Evolutionary conservation across 2,797 vertebrate genomes (phyloP), one percentile per base, ranked within the genome.

Genomic region (Tiaroga cobitis): DNA sequence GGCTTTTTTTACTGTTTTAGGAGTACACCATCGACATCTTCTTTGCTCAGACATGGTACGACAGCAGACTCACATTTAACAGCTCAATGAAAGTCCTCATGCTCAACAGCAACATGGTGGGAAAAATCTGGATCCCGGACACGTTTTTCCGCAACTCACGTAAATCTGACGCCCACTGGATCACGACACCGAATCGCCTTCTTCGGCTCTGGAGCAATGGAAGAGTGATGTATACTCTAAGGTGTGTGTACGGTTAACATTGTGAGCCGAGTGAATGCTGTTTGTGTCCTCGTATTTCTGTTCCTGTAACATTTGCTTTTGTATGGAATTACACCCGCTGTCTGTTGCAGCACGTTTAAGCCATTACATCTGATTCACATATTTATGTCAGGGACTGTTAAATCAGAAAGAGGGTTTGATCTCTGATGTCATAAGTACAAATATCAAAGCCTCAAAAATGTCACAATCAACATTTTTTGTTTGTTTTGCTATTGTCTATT

Each of bases 21-120:
- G 95, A 96, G 85, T 99, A 99, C 89, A 98, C 98, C 74, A 99
- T 99, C 84, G 98, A 99, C 90, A 99, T 99, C 90, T 99, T 99
- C 94, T 99, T 99, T 90, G 97, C 97, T 69, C 98, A 99, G 92
- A 98, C 97, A 1, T 99, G 98, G 98, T 97, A 97, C 86, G 98
- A 99, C 92, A 97, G 98, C 89, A 95, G 98, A 13, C 95, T 99
- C 81, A 98, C 96, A 91, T 99, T 98, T 92, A 99, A 98, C 90
- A 98, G 98, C 91, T 96, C 96, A 5, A 97, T 98, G 96, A 98
- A 99, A 90, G 94, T 97, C 29, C 96, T 99, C 24, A 97, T 98
- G 96, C 96, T 99, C 76, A 99, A 99, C 92, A 98, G 97, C 90
- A 99, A 99, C 90, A 99, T 99, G 98, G 98, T 99, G 86, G 98